A percentile compares a stretch with the other conserved stretches of the same genome.
phyloP scores from a whole-genome alignment of 2,888 invertebrate species.

The Acrobasis suavella region DNA sequence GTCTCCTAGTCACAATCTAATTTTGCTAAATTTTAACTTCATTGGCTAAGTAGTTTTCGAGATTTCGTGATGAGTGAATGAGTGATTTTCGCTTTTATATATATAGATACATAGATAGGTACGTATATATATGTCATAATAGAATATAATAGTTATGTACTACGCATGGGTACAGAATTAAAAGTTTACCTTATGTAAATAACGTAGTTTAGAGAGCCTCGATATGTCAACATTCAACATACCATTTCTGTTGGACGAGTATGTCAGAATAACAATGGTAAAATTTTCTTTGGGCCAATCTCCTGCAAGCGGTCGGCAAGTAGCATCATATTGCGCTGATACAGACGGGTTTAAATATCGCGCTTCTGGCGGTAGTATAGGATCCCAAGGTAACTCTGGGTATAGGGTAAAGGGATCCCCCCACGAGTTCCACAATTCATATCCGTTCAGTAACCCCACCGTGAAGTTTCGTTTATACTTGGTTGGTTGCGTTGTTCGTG shows the following conservation, averaged over 20 bases:
- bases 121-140: too few species aligned
- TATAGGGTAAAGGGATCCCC: constrained; percentile 95
- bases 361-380: constrained; percentile 94
- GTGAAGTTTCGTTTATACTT: constrained; percentile 93
- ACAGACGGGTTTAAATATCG: constrained; percentile 92
- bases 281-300: constrained; percentile 98
- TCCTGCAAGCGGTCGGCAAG: constrained; percentile 97
- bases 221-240: constrained; percentile 95
- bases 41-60: too few species aligned
- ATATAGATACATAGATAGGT: too few species aligned
- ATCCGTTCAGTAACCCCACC: constrained; percentile 60
- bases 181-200: constrained; percentile 89
- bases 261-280: constrained; percentile 97
- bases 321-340: constrained; percentile 93
- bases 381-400: constrained; percentile 94
- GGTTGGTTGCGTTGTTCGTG: neutral
- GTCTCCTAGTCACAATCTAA: too few species aligned
- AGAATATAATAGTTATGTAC: too few species aligned
- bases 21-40: too few species aligned
- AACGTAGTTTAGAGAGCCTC: constrained; percentile 94
- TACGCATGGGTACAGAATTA: too few species aligned
- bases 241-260: constrained; percentile 91
- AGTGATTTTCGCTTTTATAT: too few species aligned
- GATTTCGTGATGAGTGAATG: too few species aligned
- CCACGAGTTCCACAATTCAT: constrained; percentile 95